Evolutionary conservation across 2,797 vertebrate genomes (phyloP).

Genomic region (Sebastes taczanowskii): DNA sequence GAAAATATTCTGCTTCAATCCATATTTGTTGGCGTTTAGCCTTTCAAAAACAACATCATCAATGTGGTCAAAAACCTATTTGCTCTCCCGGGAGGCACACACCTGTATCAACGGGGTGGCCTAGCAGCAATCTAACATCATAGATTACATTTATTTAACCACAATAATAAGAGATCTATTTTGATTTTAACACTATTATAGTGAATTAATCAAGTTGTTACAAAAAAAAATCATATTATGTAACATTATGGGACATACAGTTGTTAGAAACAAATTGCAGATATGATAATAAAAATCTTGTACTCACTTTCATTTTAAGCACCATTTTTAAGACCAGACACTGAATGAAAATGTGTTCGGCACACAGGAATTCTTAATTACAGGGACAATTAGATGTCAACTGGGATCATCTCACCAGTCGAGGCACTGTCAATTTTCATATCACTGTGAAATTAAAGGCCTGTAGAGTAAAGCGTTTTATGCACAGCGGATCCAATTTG

Average conservation of each 20-base stretch:
- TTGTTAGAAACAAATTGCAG: background rate
- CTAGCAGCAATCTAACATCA: too few species aligned
- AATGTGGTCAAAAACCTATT: too few species aligned
- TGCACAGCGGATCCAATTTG: constrained; percentile 36
- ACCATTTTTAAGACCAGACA: background rate
- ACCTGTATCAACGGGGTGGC: fast-evolving
- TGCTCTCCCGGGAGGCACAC: too few species aligned
- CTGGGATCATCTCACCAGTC: constrained; percentile 22
- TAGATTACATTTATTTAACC: too few species aligned
- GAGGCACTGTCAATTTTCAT: constrained; percentile 20
- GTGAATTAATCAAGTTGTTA: too few species aligned
- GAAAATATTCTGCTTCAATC: too few species aligned
- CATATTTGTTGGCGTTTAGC: too few species aligned
- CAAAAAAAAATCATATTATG: too few species aligned
- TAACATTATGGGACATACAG: background rate
- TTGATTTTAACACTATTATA: too few species aligned
- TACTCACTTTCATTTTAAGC: constrained; percentile 1
- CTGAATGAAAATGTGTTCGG: background rate
- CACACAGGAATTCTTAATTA: constrained; percentile 24
- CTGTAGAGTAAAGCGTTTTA: constrained; percentile 3
- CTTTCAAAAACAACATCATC: too few species aligned
- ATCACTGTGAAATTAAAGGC: constrained; percentile 29
- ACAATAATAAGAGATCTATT: too few species aligned
- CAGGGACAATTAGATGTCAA: constrained; percentile 17
- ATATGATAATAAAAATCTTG: background rate